Percentiles rank a stretch among this genome's conserved stretches.
These are phyloP conservation scores for Pterocles orientalis DNA, from an alignment of 2,113 vertebrate genomes.

Conservation along the genomic window DNA sequence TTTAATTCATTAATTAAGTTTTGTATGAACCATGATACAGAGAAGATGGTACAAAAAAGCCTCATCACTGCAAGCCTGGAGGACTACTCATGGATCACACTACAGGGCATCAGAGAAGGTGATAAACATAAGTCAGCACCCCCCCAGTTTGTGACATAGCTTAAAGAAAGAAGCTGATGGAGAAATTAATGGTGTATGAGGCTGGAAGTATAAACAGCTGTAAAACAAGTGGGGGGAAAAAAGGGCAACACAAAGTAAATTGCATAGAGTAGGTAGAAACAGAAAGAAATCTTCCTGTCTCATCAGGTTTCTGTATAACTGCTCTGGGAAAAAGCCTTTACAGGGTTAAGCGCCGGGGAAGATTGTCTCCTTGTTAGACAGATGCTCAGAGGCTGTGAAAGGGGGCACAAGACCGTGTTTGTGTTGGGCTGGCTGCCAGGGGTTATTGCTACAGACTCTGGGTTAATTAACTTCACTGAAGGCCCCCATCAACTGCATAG, in stretches of 20 bases:
- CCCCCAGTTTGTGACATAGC: background rate
- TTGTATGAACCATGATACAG: fast-evolving
- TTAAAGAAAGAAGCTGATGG: background rate
- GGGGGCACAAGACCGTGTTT: conserved; percentile 36
- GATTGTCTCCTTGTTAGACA: background rate
- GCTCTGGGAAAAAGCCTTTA: background rate
- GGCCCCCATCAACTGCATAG: background rate
- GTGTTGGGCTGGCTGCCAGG: background rate
- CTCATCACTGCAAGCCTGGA: background rate
- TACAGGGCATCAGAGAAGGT: background rate
- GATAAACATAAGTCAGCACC: background rate
- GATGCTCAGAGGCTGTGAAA: background rate
- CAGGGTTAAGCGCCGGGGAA: background rate
- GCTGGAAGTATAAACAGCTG: background rate
- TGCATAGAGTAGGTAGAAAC: background rate
- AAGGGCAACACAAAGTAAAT: background rate
- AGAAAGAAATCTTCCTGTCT: background rate
- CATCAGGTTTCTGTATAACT: background rate
- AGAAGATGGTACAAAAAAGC: background rate
- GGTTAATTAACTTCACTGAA: conserved; percentile 35
- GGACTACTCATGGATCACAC: background rate
- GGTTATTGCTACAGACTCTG: background rate
- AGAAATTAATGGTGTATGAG: fast-evolving
- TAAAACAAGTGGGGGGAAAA: background rate
- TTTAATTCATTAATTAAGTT: background rate